Percentiles rank a stretch among this genome's conserved stretches.
Conservation (phyloP, 2,113 vertebrate genomes). For the Phalacrocorax brasilianus region DNA sequence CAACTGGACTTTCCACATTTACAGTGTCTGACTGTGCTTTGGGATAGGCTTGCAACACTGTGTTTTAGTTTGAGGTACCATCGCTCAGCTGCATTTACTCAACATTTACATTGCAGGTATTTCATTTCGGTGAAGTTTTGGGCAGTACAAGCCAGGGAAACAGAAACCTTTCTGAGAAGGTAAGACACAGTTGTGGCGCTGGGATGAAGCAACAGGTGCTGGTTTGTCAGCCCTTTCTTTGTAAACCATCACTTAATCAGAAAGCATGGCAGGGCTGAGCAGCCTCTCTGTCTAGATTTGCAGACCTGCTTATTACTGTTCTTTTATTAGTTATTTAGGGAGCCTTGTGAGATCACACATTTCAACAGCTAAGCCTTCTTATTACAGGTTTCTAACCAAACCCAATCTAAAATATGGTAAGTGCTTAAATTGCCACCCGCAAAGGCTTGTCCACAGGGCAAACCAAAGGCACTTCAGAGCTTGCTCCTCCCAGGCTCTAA, state of each 20-base stretch:
- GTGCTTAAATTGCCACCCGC: not conserved
- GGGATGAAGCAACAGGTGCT: not conserved
- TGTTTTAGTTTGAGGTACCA: not conserved
- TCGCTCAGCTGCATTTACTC: not conserved
- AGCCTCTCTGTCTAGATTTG: not conserved
- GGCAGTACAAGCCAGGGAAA: not conserved
- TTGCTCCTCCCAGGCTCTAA: not conserved
- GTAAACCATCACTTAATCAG: not conserved
- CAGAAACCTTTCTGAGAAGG: not conserved
- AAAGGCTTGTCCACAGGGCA: not conserved
- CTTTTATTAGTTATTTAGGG: not conserved
- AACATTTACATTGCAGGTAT: conserved; percentile 53
- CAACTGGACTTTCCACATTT: not conserved
- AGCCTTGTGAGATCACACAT: not conserved
- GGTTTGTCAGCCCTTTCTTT: not conserved
- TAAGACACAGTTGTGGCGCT: not conserved
- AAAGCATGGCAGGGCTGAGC: not conserved
- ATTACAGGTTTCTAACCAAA: not conserved
- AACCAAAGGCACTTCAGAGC: not conserved
- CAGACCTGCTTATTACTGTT: not conserved
- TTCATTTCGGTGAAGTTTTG: conserved; percentile 59
- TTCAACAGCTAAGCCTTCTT: not conserved
- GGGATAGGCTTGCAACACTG: not conserved
- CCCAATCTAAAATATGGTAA: not conserved
- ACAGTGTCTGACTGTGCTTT: not conserved